Evolutionary conservation across 2,888 invertebrate genomes (phyloP).

Genomic region (Dynastes tityus): DNA sequence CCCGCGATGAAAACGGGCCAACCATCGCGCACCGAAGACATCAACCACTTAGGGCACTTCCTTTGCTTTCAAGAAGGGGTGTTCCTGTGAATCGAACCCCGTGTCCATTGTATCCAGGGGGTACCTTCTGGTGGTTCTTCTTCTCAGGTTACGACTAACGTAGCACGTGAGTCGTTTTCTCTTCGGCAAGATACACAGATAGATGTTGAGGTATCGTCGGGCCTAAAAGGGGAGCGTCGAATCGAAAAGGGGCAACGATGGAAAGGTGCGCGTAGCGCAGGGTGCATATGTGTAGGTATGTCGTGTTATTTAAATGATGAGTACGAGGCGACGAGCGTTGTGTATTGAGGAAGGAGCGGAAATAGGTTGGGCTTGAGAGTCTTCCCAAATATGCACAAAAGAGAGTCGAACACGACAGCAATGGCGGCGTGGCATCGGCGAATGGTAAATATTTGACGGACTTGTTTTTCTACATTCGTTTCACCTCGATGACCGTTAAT

Average conservation of each 20-base stretch:
- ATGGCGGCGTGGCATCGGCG: slow-evolving; percentile 36
- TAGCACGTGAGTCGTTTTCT: slow-evolving; percentile 53
- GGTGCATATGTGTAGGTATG: slow-evolving; percentile 33
- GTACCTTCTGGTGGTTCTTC: slow-evolving; percentile 50
- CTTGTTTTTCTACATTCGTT: slow-evolving; percentile 44
- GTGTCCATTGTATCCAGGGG: slow-evolving; percentile 54
- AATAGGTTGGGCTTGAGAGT: slow-evolving; percentile 47
- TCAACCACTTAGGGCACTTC: slow-evolving; percentile 65
- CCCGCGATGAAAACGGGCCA: slow-evolving; percentile 24
- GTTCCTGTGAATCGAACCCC: slow-evolving; percentile 55
- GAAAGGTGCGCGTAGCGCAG: slow-evolving; percentile 31
- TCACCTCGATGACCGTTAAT: slow-evolving; percentile 46
- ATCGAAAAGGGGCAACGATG: not conserved
- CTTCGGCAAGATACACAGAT: no score
- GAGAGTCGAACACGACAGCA: slow-evolving; percentile 38
- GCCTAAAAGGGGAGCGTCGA: not conserved
- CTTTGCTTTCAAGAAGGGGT: slow-evolving; percentile 64
- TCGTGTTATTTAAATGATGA: slow-evolving; percentile 36
- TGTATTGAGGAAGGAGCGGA: slow-evolving; percentile 45
- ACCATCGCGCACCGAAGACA: slow-evolving; percentile 37
- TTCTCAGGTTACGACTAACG: slow-evolving; percentile 53
- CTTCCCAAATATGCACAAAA: slow-evolving; percentile 51
- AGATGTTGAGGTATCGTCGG: not conserved
- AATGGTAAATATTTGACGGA: slow-evolving; percentile 46
- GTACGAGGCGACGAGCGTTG: slow-evolving; percentile 6